Percentiles rank a stretch among this genome's conserved stretches.
Evolutionary conservation across 2,113 vertebrate genomes (phyloP).

Genomic region (Pterophyllum scalare): DNA sequence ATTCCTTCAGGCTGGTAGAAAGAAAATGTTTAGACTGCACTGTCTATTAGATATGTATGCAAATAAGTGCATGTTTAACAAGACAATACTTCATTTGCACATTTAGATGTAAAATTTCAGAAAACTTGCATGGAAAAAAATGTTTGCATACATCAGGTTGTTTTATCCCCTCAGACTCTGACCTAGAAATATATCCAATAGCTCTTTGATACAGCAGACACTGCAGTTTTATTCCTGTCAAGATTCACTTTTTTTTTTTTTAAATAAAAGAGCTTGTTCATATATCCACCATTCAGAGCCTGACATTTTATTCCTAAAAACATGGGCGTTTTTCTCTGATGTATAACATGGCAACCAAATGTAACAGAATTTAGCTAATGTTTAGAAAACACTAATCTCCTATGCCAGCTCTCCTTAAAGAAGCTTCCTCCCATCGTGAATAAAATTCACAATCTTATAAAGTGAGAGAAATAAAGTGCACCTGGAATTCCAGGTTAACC

Average conservation of each 20-base stretch:
- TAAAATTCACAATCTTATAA: background rate
- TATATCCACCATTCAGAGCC: background rate
- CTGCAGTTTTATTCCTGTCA: background rate
- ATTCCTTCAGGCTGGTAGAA: background rate
- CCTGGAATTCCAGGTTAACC: constrained; percentile 84
- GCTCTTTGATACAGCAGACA: background rate
- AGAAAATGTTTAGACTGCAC: background rate
- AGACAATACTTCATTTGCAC: background rate
- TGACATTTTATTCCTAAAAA: background rate
- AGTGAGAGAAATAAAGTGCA: constrained; percentile 22
- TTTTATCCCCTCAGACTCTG: background rate
- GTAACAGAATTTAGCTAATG: background rate
- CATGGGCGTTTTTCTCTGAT: fast-evolving
- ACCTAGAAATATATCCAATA: background rate
- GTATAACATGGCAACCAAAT: fast-evolving
- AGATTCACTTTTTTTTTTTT: background rate
- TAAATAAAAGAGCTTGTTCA: background rate
- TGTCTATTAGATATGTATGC: background rate
- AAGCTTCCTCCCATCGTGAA: no score
- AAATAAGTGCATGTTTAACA: background rate
- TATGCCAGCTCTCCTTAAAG: background rate
- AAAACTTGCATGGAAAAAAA: no score
- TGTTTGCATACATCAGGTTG: background rate
- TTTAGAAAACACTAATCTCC: background rate
- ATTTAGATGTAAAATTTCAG: background rate